These are phyloP conservation scores for Acronicta psi DNA, from an alignment of 2,888 invertebrate genomes.

Conservation along the genomic window DNA sequence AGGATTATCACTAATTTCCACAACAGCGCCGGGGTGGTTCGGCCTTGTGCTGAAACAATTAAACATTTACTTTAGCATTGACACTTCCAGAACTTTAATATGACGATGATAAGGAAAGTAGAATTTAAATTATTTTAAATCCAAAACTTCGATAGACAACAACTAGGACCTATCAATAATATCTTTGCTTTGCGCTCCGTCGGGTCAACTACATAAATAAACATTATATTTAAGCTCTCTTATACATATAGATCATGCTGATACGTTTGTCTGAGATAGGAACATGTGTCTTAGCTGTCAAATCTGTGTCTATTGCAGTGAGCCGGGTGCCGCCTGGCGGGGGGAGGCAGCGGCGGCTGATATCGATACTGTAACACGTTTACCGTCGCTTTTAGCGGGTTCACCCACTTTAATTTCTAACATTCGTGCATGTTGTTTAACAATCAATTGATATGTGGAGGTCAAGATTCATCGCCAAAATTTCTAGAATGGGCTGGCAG, in stretches of 20 bases:
- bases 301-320: background rate
- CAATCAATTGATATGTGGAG: no score
- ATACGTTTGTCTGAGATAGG: conserved; percentile 3
- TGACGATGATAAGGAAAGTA: no score
- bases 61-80: conserved; percentile 21
- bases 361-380: background rate
- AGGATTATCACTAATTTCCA: conserved; percentile 99
- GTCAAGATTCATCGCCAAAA: no score
- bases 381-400: background rate
- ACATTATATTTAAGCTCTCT: background rate
- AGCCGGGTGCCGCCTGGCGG: no score
- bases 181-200: no score
- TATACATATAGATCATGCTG: background rate
- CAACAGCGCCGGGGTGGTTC: conserved; percentile 98
- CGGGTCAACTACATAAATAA: background rate
- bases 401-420: no score
- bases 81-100: background rate
- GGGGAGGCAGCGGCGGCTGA: no score
- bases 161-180: no score
- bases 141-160: no score
- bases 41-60: conserved; percentile 94
- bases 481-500: no score
- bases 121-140: no score
- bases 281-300: conserved; percentile 24
- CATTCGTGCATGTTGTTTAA: no score